Conservation (phyloP, 2,113 vertebrate genomes). For the Enhydra lutris region DNA sequence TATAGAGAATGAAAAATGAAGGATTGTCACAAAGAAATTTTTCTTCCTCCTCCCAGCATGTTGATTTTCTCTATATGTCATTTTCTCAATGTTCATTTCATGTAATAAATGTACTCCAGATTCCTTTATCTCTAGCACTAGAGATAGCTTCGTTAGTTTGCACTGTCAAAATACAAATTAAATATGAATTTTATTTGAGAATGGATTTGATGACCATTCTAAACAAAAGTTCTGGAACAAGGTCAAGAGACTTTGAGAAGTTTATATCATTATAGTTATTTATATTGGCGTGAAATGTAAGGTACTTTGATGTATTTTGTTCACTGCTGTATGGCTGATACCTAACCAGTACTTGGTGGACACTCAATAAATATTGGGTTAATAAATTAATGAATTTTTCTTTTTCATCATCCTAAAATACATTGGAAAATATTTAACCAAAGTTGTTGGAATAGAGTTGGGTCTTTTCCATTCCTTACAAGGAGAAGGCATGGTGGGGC, state of each 20-base stretch:
- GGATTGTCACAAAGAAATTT: constrained; percentile 41
- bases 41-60: constrained; percentile 29
- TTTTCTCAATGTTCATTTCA: constrained; percentile 49
- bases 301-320: not conserved
- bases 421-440: constrained; percentile 17
- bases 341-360: not conserved
- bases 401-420: constrained; percentile 43
- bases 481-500: not conserved
- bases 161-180: constrained; percentile 50
- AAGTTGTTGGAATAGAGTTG: constrained; percentile 4
- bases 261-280: constrained; percentile 36
- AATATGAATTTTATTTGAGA: constrained; percentile 46
- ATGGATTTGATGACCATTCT: constrained; percentile 9
- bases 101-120: constrained; percentile 36
- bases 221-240: constrained; percentile 25
- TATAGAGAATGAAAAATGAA: constrained; percentile 45
- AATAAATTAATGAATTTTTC: not conserved
- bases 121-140: constrained; percentile 38
- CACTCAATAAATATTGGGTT: not conserved
- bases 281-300: not conserved
- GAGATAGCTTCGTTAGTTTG: constrained; percentile 29
- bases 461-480: not conserved
- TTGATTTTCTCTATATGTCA: constrained; percentile 33
- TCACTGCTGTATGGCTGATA: not conserved
- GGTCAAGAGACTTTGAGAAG: constrained; percentile 24